Evolutionary conservation across 2,797 vertebrate genomes (phyloP).

Genomic region (Neosilurus mollespiculum): DNA sequence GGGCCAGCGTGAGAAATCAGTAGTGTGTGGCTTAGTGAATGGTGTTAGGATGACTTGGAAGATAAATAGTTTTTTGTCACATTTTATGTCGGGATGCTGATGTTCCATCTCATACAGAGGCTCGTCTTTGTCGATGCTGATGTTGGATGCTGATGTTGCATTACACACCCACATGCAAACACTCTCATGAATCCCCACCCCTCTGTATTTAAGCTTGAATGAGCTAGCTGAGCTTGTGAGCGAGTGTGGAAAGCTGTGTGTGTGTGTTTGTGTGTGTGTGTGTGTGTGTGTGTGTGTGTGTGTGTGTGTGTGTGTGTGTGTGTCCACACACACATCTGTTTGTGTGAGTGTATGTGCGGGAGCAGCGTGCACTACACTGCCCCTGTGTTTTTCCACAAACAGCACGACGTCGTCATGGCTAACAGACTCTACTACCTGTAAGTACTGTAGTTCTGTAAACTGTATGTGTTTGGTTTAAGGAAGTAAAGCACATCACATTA

Average conservation of each 20-base stretch:
- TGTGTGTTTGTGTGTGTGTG: slow-evolving; percentile 29
- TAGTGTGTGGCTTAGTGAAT: slow-evolving; percentile 43
- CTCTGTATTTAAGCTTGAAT: slow-evolving; percentile 70
- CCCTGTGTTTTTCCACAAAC: slow-evolving; percentile 54
- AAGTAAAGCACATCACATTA: not conserved
- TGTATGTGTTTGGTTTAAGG: slow-evolving; percentile 11
- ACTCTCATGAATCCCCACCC: slow-evolving; percentile 60
- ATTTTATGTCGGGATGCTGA: not conserved
- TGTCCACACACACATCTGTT: slow-evolving; percentile 14
- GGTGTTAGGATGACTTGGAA: not conserved
- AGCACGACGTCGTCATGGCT: slow-evolving; percentile 75
- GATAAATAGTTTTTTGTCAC: not conserved
- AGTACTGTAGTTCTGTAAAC: slow-evolving; percentile 73
- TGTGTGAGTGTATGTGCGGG: slow-evolving; percentile 38
- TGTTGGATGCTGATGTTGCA: slow-evolving; percentile 68
- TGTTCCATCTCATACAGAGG: not conserved
- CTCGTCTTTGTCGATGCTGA: slow-evolving; percentile 36
- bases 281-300: slow-evolving; percentile 35
- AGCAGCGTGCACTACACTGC: slow-evolving; percentile 45
- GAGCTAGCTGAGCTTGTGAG: slow-evolving; percentile 66
- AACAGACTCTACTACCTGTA: slow-evolving; percentile 86
- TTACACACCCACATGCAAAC: slow-evolving; percentile 72
- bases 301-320: slow-evolving; percentile 36
- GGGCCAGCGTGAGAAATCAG: not conserved
- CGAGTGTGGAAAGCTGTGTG: slow-evolving; percentile 29